Percentiles rank a stretch among this genome's conserved stretches.
Evolutionary conservation across 2,113 vertebrate genomes (phyloP).

Genomic region (Cricetomys ansorgei): DNA sequence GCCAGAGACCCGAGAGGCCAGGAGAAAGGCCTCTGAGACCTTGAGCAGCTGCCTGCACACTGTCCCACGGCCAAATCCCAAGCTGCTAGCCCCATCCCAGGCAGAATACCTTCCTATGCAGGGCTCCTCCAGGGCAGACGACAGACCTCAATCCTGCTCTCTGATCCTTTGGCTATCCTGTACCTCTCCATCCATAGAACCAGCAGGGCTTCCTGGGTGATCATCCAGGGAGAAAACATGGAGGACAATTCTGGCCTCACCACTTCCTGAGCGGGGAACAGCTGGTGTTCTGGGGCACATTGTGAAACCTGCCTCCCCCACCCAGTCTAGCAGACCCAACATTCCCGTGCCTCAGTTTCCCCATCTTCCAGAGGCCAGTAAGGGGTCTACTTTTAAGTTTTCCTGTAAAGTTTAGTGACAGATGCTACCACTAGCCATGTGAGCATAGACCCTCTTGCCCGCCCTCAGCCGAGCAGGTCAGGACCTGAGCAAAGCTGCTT

Average conservation of each 20-base stretch:
- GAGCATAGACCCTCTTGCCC: not conserved
- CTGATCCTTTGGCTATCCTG: not conserved
- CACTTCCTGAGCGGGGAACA: not conserved
- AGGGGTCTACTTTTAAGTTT: not conserved
- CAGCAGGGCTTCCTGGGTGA: not conserved
- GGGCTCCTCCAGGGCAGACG: not conserved
- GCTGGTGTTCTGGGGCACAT: too few species aligned
- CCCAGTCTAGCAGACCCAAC: not conserved
- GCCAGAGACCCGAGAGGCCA: not conserved
- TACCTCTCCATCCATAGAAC: not conserved
- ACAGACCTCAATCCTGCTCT: accelerated
- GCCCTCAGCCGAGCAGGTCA: not conserved
- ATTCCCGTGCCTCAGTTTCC: not conserved
- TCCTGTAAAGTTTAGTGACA: not conserved
- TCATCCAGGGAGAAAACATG: not conserved
- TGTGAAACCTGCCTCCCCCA: not conserved
- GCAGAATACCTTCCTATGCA: too few species aligned
- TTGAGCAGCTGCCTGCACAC: not conserved
- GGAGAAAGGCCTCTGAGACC: not conserved
- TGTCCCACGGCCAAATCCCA: not conserved
- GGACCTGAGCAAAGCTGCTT: not conserved
- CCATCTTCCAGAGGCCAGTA: accelerated
- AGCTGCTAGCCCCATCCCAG: not conserved
- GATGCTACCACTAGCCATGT: not conserved
- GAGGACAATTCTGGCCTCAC: too few species aligned